Base-by-base conservation (phyloP, 2,113 vertebrate genomes). In the Pontoporia blainvillei region DNA sequence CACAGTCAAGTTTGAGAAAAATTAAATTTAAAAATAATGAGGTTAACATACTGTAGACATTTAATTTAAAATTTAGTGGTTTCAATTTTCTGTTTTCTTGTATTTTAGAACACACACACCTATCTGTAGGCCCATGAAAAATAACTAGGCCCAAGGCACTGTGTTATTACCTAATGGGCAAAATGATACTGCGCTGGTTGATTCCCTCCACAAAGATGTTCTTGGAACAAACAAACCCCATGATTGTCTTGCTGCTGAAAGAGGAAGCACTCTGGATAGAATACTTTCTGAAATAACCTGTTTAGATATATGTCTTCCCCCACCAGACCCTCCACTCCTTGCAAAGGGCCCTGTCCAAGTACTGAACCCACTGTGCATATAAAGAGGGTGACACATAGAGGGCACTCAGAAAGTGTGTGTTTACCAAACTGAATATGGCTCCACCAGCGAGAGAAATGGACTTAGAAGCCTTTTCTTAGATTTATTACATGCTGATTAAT, bases 311-410 rank as follows among this genome's bases (percentile, higher is more conserved):
- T 6, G 11, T 62, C 57, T 79, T 95, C 15, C 10, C 54, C 54
- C 23, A 81, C 57, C 31, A 59, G 14, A 36, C 2, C 27, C 46
- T 79, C 41, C 25, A 25, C 0, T n/a, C 20, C 36, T 82, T 34
- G 8, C 4, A 87, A 86, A 52, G n/a, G 29, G 21, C 36, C 49
- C 15, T 21, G 46, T 39, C 59, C 62, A n/a, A 41, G 13, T 39
- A 4, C 41, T 36, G 15, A 23, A 23, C 23, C 52, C 23, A 9
- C 21, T 31, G 20, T 46, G 31, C 39, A 9, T 29, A 12, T 31
- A n/a, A 12, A 21, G 15, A 9, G 1, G 17, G 12, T 72, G 31
- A 64, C 3, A 0, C 13, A 29, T 0, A 31, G 36, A 23, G 11
- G 29, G 34, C 2, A 1, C 36, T 59, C 20, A 44, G 79, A 71